Evolutionary conservation across 2,113 vertebrate species (phyloP).

Genomic region (Alaudala cheleensis): DNA sequence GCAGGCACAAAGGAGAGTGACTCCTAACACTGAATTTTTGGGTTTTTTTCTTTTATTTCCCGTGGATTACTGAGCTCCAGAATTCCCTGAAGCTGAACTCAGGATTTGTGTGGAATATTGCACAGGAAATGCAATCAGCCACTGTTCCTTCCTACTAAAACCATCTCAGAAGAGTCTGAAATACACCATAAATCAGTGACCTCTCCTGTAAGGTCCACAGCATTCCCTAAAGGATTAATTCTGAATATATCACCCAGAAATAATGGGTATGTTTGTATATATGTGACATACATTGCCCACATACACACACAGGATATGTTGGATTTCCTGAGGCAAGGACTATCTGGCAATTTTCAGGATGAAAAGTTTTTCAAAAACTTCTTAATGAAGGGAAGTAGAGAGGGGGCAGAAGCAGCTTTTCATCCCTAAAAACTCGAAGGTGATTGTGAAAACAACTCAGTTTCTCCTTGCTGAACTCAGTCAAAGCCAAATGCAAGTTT

Average conservation of each 20-base stretch:
- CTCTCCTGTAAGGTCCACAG: neutral
- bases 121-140: neutral
- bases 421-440: neutral
- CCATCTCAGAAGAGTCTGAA: neutral
- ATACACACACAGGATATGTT: neutral
- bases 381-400: neutral
- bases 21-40: neutral
- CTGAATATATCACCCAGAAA: neutral
- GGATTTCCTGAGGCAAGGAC: neutral
- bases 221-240: neutral
- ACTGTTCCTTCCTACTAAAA: neutral
- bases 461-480: neutral
- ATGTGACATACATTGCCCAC: too few relatives aligned
- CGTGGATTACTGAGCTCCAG: neutral
- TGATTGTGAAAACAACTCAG: neutral
- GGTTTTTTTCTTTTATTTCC: neutral
- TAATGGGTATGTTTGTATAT: fast-evolving
- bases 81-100: neutral
- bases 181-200: neutral
- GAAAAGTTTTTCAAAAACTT: neutral
- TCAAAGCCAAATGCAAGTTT: neutral
- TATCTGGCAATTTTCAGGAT: neutral
- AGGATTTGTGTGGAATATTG: neutral
- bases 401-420: neutral
- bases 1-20: neutral